phyloP scores from a whole-genome alignment of 1,140 invertebrate genomes.

The Drosophila paulistorum region DNA sequence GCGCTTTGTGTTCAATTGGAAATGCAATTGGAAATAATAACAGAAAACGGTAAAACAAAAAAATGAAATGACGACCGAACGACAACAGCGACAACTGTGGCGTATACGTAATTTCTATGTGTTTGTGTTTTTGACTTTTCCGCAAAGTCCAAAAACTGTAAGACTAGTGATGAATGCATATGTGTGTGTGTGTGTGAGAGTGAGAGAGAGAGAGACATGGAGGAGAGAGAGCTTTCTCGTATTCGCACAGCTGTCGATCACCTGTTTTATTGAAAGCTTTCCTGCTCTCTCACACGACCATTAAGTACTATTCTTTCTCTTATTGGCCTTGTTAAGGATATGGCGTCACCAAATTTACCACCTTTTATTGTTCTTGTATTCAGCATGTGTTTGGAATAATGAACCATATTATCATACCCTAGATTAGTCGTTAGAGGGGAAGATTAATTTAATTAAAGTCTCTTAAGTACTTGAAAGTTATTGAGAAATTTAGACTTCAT shows the following conservation, averaged over 20 bases:
- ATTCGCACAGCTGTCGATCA: slow-evolving; percentile 54
- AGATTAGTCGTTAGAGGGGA: too few species aligned
- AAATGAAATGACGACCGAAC: slow-evolving; percentile 50
- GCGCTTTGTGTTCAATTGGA: slow-evolving; percentile 65
- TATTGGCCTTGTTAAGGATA: neutral
- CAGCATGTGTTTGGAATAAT: neutral
- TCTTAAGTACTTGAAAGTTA: too few species aligned
- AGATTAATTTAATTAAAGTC: too few species aligned
- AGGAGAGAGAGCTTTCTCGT: slow-evolving; percentile 1
- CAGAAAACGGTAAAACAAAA: slow-evolving; percentile 61
- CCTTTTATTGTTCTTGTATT: neutral
- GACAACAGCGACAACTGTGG: slow-evolving; percentile 41
- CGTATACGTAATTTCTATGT: slow-evolving; percentile 70
- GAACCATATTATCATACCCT: neutral
- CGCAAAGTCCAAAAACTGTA: slow-evolving; percentile 65
- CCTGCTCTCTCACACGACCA: neutral
- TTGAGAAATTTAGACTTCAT: too few species aligned
- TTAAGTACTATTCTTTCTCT: neutral
- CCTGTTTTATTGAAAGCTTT: slow-evolving; percentile 47
- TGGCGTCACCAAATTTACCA: neutral
- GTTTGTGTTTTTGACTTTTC: slow-evolving; percentile 55
- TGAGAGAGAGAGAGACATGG: slow-evolving; percentile 12
- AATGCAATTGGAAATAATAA: slow-evolving; percentile 77
- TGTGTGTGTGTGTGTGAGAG: slow-evolving; percentile 17
- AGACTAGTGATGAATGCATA: slow-evolving; percentile 28